Evolutionary conservation across 2,888 invertebrate genomes (phyloP).

Genomic region (Drosophila diplacantha): DNA sequence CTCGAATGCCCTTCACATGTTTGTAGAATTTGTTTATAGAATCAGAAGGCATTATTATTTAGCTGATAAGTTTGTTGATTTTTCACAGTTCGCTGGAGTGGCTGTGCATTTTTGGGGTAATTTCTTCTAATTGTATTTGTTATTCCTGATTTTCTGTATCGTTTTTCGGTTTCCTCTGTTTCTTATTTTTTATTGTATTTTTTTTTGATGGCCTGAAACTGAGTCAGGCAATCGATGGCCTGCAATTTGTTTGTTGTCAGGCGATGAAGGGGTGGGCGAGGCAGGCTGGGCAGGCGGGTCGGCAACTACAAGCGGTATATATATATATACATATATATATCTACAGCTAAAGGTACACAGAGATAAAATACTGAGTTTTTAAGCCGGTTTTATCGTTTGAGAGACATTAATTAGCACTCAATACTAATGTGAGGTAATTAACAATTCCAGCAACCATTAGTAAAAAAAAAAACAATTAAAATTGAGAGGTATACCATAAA

Average conservation of each 20-base stretch:
- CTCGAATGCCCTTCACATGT: conserved; percentile 45
- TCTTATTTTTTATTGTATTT: not conserved
- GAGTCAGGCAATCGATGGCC: conserved; percentile 47
- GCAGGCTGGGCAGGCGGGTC: conserved; percentile 10
- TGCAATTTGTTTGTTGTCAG: conserved; percentile 46
- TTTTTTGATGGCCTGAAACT: conserved; percentile 12
- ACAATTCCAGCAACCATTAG: not conserved
- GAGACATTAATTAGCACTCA: conserved; percentile 2
- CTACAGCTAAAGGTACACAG: conserved; percentile 22
- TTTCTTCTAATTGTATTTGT: conserved; percentile 10
- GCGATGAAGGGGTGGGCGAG: conserved; percentile 19
- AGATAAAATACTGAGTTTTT: conserved; percentile 5
- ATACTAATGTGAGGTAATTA: conserved; percentile 8
- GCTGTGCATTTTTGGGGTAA: conserved; percentile 6
- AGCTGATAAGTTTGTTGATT: conserved; percentile 20
- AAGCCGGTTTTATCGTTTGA: not conserved
- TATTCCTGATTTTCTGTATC: not conserved
- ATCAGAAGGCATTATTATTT: conserved; percentile 8
- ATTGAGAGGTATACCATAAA: not conserved
- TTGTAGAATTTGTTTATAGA: conserved; percentile 11
- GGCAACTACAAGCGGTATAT: conserved; percentile 25
- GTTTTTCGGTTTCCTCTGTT: conserved; percentile 4
- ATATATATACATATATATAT: conserved; percentile 3
- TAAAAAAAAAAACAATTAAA: not conserved
- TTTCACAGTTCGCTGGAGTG: conserved; percentile 2